phyloP scores from a whole-genome alignment of 2,888 invertebrate genomes.

The Chironomus riparius region DNA sequence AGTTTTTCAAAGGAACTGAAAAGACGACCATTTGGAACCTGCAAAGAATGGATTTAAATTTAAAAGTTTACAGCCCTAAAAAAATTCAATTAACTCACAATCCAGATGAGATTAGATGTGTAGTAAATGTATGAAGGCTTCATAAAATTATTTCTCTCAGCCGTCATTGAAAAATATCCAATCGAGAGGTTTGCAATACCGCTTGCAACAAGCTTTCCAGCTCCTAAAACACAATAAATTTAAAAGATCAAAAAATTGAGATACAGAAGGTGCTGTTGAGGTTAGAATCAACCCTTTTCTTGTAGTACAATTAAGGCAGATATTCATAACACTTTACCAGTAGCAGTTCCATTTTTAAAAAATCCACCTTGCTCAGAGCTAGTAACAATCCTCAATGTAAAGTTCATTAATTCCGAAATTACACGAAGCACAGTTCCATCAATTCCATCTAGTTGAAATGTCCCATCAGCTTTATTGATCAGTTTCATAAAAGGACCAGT shows the following conservation, averaged over 20 bases:
- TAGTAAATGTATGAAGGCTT: background rate
- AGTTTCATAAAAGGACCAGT: too few relatives aligned
- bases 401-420: too few relatives aligned
- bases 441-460: too few relatives aligned
- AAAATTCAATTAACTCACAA: background rate
- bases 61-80: too few relatives aligned
- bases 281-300: too few relatives aligned
- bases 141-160: background rate
- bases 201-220: conserved; percentile 21
- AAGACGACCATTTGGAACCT: conserved; percentile 5
- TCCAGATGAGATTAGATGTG: conserved; percentile 8
- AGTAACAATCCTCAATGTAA: conserved; percentile 3
- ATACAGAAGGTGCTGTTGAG: too few relatives aligned
- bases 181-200: conserved; percentile 27
- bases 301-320: too few relatives aligned
- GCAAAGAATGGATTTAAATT: too few relatives aligned
- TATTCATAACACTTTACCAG: background rate
- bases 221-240: background rate
- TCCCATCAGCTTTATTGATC: too few relatives aligned
- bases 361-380: conserved; percentile 12
- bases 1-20: conserved; percentile 21
- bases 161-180: background rate
- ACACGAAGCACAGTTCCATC: too few relatives aligned
- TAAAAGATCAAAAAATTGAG: too few relatives aligned
- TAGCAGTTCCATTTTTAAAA: conserved; percentile 15